A percentile compares a stretch with the other conserved stretches of the same genome.
Conservation (phyloP, 2,113 vertebrate species). For the Malaclemys terrapin region DNA sequence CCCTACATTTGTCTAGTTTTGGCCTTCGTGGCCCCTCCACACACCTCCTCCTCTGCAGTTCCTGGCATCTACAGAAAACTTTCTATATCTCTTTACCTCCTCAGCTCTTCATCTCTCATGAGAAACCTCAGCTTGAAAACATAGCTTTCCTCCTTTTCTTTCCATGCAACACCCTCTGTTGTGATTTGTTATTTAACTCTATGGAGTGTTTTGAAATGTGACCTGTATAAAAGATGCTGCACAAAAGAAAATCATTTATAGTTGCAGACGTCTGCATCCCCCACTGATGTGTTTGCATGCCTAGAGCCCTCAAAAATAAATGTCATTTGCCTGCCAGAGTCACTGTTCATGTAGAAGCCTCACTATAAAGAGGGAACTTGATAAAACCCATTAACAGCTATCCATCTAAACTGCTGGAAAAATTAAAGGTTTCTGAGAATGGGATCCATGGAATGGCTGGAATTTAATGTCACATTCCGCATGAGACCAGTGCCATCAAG, state of each 20-base stretch:
- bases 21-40: background rate
- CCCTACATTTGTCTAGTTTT: background rate
- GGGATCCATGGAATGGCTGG: background rate
- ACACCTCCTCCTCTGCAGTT: background rate
- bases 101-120: background rate
- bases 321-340: background rate
- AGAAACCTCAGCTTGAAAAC: background rate
- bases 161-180: background rate
- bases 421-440: background rate
- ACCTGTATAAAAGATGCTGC: background rate
- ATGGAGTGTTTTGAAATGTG: background rate
- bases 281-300: background rate
- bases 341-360: background rate
- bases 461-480: background rate
- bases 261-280: background rate
- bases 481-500: background rate
- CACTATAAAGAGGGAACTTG: background rate
- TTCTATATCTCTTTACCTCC: background rate
- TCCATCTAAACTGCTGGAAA: background rate
- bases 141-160: background rate
- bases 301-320: background rate
- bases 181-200: background rate
- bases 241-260: background rate
- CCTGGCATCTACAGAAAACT: background rate
- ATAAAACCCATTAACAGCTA: background rate